Evolutionary conservation across 2,888 invertebrate species (phyloP).

Genomic region (Ophioninae sp.): DNA sequence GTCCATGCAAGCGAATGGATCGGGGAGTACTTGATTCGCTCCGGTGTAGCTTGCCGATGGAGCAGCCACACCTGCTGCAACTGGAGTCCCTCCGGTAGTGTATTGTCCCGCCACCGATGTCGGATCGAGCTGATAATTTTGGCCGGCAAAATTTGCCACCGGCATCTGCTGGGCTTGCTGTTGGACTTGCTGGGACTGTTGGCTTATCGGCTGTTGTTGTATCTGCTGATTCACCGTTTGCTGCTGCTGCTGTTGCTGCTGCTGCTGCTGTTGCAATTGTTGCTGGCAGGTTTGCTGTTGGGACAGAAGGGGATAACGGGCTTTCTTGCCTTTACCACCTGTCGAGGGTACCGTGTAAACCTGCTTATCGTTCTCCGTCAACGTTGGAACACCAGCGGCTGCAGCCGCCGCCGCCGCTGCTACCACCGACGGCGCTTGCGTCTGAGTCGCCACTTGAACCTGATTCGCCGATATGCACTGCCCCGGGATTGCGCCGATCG

Average conservation of each 20-base stretch:
- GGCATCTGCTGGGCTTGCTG: conserved; percentile 70
- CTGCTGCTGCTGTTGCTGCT: conserved; percentile 68
- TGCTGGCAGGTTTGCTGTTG: conserved; percentile 69
- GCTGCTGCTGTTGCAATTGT: conserved; percentile 70
- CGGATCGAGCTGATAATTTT: conserved; percentile 82
- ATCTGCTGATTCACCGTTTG: conserved; percentile 66
- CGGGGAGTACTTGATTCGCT: conserved; percentile 79
- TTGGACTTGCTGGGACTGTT: conserved; percentile 70
- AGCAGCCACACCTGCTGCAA: conserved; percentile 63
- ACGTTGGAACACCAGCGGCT: conserved; percentile 41
- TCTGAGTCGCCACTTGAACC: conserved; percentile 86
- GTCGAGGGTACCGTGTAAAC: conserved; percentile 74
- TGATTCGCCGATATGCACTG: conserved; percentile 79
- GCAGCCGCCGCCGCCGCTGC: conserved; percentile 70
- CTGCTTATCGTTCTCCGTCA: conserved; percentile 75
- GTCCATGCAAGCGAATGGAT: conserved; percentile 90
- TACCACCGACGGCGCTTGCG: conserved; percentile 81
- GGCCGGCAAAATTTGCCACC: conserved; percentile 77
- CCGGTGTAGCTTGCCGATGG: conserved; percentile 66
- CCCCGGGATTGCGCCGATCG: conserved; percentile 39
- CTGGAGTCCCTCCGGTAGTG: conserved; percentile 53
- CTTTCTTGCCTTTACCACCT: conserved; percentile 79
- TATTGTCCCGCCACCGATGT: conserved; percentile 76
- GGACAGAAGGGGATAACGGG: conserved; percentile 77
- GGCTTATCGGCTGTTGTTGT: conserved; percentile 62